Base-by-base conservation (phyloP, 2,888 invertebrate species). In the Clunio marinus region DNA sequence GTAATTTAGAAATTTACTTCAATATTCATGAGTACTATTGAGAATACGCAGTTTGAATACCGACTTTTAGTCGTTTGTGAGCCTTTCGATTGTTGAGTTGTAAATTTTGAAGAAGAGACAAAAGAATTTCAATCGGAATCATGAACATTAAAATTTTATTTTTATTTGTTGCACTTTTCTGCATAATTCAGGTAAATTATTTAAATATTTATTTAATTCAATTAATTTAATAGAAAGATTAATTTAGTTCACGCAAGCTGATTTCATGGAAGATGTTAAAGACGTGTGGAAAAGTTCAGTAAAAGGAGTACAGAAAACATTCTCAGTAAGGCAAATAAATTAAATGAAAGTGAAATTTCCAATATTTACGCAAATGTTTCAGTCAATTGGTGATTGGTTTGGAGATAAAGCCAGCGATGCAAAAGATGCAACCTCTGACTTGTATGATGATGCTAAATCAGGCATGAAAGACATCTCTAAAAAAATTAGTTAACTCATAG, bases 61-160 rank as follows among this genome's bases (percentile, higher is more conserved):
- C 17, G 51, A 51, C 20, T 51, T 51, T 45, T 27, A 57, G 57
- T 57, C 57, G 57, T 27, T 57, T 22, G 57, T 27, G 25, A 57
- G 57, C 27, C 15, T 24, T 57, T 27, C n/a, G 15, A 27, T 27
- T 27, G 57, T 57, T 57, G 4, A 57, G 57, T 57, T 57, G 57
- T 27, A 25, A 3, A 24, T 15, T 7, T 5, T n/a, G 24, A 22
- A 27, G 32, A 22, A 2, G 51, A 8, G 22, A 17, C 13, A 51
- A 22, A 5, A 22, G 20, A n/a, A n/a, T 51, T 51, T 51, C 51
- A 35, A 35, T 24, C 20, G n/a, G 37, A 3, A 68, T 58, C 8
- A 68, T 68, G 68, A 68, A 68, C 32, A 58, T 68, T 35, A 68
- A 68, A 25, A 24, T 68, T 35, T 41, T 68, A 27, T 68, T 68